A percentile compares a stretch with the other conserved stretches of the same genome.
Conservation (phyloP, 1,140 invertebrate genomes). For the Plectus sambesii region DNA sequence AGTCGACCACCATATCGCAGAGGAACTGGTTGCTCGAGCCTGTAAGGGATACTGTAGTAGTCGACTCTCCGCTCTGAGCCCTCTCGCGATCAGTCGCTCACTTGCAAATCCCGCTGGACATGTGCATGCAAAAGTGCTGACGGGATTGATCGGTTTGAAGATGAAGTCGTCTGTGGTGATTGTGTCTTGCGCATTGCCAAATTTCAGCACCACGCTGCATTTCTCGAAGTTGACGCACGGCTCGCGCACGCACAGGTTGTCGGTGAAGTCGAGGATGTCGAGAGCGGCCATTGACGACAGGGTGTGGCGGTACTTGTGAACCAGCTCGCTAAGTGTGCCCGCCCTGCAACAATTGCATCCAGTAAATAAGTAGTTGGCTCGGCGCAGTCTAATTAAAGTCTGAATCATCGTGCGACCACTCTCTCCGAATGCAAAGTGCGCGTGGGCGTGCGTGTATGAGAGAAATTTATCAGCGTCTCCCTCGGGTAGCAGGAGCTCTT, state of each 20-base stretch:
- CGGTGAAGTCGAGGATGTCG: constrained; percentile 82
- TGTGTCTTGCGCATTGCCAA: constrained; percentile 82
- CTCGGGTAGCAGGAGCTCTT: no score
- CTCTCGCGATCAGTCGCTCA: no score
- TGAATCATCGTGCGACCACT: no score
- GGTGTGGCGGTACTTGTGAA: constrained; percentile 10
- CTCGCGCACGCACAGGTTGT: constrained; percentile 87
- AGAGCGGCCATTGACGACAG: constrained; percentile 19
- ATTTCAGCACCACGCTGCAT: constrained; percentile 78
- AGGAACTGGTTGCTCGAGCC: constrained; percentile 78
- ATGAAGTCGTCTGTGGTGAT: constrained; percentile 79
- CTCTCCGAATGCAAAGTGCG: no score
- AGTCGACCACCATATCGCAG: constrained; percentile 90
- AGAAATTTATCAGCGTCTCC: no score
- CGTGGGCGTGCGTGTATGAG: no score
- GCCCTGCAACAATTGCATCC: constrained; percentile 13
- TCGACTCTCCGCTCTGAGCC: no score
- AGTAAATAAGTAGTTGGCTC: no score
- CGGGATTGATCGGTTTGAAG: constrained; percentile 84
- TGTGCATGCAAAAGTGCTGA: constrained; percentile 80
- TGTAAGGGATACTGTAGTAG: constrained; percentile 38
- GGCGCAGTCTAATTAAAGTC: no score
- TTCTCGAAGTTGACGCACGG: constrained; percentile 90
- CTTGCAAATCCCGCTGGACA: constrained; percentile 58
- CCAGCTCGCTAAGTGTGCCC: constrained; percentile 19